These are phyloP conservation scores for Caenorhabditis inopinata DNA, from an alignment of 1,140 invertebrate genomes.

Conservation along the genomic window DNA sequence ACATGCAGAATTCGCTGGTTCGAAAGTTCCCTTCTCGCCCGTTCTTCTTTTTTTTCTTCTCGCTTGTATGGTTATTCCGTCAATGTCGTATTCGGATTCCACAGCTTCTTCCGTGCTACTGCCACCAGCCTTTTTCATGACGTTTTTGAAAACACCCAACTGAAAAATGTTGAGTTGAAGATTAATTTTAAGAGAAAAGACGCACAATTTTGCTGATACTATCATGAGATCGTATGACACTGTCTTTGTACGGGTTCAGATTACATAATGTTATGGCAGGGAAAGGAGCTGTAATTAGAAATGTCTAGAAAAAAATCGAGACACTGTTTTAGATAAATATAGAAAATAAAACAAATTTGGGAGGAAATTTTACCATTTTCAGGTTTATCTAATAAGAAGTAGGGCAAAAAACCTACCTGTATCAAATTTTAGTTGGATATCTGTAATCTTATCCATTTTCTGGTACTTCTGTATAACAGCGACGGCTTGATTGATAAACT, in stretches of 20 bases:
- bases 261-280: conserved; percentile 61
- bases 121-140: conserved; percentile 58
- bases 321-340: too few relatives aligned
- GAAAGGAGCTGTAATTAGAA: conserved; percentile 59
- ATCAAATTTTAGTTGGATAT: conserved; percentile 60
- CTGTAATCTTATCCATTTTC: conserved; percentile 61
- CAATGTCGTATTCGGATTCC: not conserved
- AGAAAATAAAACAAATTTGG: too few relatives aligned
- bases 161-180: conserved; percentile 6
- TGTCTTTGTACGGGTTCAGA: conserved; percentile 61
- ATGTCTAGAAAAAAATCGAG: too few relatives aligned
- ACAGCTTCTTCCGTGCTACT: not conserved
- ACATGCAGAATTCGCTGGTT: conserved; percentile 37
- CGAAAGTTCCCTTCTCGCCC: conserved; percentile 8
- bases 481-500: conserved; percentile 53
- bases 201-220: conserved; percentile 46
- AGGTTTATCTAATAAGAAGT: too few relatives aligned
- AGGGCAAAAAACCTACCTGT: too few relatives aligned
- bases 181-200: not conserved
- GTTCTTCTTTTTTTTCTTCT: conserved; percentile 40
- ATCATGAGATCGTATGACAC: conserved; percentile 53
- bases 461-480: conserved; percentile 57
- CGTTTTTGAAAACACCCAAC: conserved; percentile 56
- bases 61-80: conserved; percentile 17
- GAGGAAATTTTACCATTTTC: too few relatives aligned